Conservation (phyloP, 2,888 invertebrate genomes). For the Eucera pruinosa region DNA sequence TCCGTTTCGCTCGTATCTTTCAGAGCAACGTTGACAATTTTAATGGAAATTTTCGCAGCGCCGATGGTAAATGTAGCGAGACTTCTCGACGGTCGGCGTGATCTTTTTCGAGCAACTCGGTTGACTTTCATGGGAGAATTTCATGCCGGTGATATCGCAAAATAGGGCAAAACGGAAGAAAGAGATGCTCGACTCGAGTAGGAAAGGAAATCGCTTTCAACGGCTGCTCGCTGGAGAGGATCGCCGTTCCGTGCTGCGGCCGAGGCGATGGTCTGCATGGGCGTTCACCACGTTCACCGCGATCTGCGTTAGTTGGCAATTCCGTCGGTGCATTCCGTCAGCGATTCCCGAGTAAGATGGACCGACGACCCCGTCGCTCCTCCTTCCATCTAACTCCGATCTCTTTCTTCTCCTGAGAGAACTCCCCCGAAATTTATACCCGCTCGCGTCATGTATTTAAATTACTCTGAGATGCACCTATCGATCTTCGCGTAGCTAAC, state of each 20-base stretch:
- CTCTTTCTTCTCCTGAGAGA: not conserved
- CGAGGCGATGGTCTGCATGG: slow-evolving; percentile 59
- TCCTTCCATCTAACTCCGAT: not conserved
- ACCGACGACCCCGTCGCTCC: not conserved
- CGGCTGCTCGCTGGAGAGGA: slow-evolving; percentile 22
- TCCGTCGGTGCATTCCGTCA: slow-evolving; percentile 33
- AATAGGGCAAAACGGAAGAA: slow-evolving; percentile 55
- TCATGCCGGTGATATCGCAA: slow-evolving; percentile 22
- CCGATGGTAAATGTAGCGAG: not conserved
- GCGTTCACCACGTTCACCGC: slow-evolving; percentile 53
- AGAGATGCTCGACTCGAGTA: slow-evolving; percentile 28
- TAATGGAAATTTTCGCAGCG: not conserved
- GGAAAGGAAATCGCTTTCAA: slow-evolving; percentile 70
- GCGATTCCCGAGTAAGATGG: slow-evolving; percentile 26
- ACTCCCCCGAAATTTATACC: too few relatives aligned
- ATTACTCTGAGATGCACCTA: too few relatives aligned
- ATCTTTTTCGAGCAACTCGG: not conserved
- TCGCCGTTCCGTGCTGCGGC: slow-evolving; percentile 33
- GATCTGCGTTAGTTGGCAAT: slow-evolving; percentile 19
- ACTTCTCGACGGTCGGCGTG: not conserved
- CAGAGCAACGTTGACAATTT: not conserved
- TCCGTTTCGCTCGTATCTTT: not conserved
- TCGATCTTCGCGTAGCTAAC: too few relatives aligned
- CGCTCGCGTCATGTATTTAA: too few relatives aligned
- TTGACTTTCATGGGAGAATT: slow-evolving; percentile 11